phyloP scores from a whole-genome alignment of 2,888 invertebrate genomes.

The Lycophotia porphyrea region DNA sequence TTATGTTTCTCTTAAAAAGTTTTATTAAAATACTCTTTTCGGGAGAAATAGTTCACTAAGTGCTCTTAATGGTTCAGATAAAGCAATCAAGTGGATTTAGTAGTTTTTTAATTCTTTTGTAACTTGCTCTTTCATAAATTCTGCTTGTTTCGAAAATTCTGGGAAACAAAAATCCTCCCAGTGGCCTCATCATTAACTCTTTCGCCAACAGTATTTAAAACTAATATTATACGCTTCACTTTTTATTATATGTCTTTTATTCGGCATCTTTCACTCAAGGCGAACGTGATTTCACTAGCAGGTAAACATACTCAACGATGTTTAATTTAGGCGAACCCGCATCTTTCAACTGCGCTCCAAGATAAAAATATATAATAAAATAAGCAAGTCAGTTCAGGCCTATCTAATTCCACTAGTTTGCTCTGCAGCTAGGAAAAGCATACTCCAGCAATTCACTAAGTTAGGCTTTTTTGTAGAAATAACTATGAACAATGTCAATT shows the following conservation, averaged over 20 bases:
- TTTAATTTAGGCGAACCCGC: too few species aligned
- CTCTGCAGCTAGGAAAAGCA: not conserved
- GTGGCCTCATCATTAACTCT: not conserved
- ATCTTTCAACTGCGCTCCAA: not conserved
- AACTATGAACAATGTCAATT: slow-evolving; percentile 2
- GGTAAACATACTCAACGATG: not conserved
- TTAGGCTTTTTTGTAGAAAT: not conserved
- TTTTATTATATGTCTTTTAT: not conserved
- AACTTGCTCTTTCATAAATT: not conserved
- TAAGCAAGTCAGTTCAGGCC: not conserved
- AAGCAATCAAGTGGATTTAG: not conserved
- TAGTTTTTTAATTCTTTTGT: not conserved
- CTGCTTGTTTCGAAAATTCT: too few species aligned
- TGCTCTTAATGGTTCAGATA: slow-evolving; percentile 9
- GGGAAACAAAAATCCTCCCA: not conserved
- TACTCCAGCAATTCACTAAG: not conserved
- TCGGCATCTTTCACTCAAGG: not conserved
- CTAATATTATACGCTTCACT: not conserved
- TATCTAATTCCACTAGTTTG: not conserved
- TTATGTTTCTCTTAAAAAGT: slow-evolving; percentile 18
- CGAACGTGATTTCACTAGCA: not conserved
- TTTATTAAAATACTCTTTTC: slow-evolving; percentile 10
- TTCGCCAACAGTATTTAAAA: not conserved
- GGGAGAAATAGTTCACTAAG: not conserved
- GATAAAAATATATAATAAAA: not conserved